Percentiles rank a stretch among this genome's conserved stretches.
These are phyloP conservation scores for Kryptopterus vitreolus DNA, from an alignment of 2,797 vertebrate species.

Conservation along the genomic window DNA sequence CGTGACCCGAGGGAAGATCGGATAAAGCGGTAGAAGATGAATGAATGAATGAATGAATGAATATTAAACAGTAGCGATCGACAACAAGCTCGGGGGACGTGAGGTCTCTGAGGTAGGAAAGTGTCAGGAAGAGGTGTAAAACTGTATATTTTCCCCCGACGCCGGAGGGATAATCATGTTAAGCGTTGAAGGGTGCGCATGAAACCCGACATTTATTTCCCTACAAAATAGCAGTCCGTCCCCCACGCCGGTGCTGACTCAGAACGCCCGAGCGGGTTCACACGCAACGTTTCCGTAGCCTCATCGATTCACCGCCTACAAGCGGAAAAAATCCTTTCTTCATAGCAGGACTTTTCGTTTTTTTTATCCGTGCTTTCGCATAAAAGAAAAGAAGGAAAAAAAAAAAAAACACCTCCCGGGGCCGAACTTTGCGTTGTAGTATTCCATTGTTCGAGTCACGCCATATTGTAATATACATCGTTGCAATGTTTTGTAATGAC, in stretches of 20 bases:
- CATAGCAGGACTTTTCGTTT: not conserved
- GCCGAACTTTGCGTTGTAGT: not conserved
- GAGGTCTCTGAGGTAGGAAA: no score
- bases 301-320: constrained; percentile 21
- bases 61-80: constrained; percentile 13
- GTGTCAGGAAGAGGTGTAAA: not conserved
- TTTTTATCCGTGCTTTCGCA: not conserved
- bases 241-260: not conserved
- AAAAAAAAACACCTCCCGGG: not conserved
- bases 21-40: no score
- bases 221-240: not conserved
- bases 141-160: not conserved
- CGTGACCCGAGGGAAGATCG: no score
- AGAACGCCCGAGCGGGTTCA: not conserved
- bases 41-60: no score
- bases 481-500: constrained; percentile 1
- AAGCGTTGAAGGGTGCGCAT: not conserved
- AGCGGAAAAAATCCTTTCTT: constrained; percentile 2
- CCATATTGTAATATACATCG: constrained; percentile 16
- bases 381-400: not conserved
- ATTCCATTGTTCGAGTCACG: not conserved
- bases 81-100: no score
- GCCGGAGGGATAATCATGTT: not conserved
- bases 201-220: not conserved
- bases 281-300: not conserved